These are phyloP conservation scores for Asobara japonica DNA, from an alignment of 1,140 invertebrate species.

Conservation along the genomic window DNA sequence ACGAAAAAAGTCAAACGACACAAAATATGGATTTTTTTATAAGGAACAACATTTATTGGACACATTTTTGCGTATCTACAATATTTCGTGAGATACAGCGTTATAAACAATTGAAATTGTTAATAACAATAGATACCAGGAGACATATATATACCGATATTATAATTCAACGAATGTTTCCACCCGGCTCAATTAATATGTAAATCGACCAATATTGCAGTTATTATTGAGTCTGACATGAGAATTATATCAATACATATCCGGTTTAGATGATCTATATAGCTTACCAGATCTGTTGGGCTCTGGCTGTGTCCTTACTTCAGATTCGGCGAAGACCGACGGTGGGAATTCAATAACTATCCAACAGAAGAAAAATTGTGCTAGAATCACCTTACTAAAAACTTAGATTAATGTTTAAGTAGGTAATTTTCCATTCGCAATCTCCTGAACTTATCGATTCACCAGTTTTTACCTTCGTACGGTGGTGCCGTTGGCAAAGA, in stretches of 20 bases:
- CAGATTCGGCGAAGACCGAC: neutral
- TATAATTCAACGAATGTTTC: too few species aligned
- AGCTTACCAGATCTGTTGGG: neutral
- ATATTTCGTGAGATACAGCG: too few species aligned
- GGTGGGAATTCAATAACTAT: neutral
- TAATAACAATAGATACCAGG: too few species aligned
- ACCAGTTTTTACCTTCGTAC: conserved; percentile 5
- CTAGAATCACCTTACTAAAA: too few species aligned
- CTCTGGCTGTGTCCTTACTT: neutral
- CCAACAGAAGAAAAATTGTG: neutral
- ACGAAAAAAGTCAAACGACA: too few species aligned
- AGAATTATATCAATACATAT: too few species aligned
- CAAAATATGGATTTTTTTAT: too few species aligned
- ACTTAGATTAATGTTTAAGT: neutral
- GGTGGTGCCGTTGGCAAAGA: neutral
- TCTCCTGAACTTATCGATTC: neutral
- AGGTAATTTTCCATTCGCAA: neutral
- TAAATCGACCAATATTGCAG: neutral
- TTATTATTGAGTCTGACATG: neutral
- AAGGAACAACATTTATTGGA: too few species aligned
- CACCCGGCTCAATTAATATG: too few species aligned
- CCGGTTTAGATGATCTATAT: neutral
- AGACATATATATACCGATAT: too few species aligned
- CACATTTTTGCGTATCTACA: too few species aligned
- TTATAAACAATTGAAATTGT: too few species aligned